Evolutionary conservation across 2,797 vertebrate species (phyloP).

Genomic region (Alca torda): DNA sequence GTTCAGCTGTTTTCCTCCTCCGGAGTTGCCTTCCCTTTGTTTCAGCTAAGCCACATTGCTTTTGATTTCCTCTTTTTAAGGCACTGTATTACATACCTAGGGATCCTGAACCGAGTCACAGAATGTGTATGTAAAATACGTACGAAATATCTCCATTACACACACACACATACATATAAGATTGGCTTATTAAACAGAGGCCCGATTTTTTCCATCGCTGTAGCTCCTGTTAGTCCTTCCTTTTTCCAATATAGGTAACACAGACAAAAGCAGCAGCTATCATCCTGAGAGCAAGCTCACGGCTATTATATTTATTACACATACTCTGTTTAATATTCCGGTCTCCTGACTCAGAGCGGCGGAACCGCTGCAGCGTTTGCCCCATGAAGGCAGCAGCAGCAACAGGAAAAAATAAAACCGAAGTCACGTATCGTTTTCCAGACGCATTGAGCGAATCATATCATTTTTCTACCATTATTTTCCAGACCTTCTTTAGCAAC

Average conservation of each 20-base stretch:
- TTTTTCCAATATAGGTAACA: not conserved
- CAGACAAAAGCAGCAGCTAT: not conserved
- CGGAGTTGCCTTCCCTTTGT: not conserved
- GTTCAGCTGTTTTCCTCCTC: not conserved
- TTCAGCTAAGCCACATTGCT: not conserved
- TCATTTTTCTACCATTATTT: not conserved
- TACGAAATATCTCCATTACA: not conserved
- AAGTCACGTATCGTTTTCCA: not conserved
- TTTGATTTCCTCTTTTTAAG: not conserved
- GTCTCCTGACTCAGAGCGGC: not conserved
- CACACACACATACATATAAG: rapidly evolving
- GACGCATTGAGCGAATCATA: not conserved
- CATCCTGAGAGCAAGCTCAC: not conserved
- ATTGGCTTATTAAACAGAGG: not conserved
- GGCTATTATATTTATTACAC: not conserved
- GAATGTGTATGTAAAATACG: not conserved
- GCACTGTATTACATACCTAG: not conserved
- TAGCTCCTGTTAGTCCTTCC: not conserved
- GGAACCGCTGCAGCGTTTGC: not conserved
- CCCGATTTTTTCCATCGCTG: not conserved
- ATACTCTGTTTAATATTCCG: not conserved
- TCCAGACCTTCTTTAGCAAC: not conserved
- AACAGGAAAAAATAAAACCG: not conserved
- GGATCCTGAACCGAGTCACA: not conserved
- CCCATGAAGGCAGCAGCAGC: not conserved